Evolutionary conservation across 1,140 invertebrate genomes (phyloP).

Genomic region (Tetraneura akinire): DNA sequence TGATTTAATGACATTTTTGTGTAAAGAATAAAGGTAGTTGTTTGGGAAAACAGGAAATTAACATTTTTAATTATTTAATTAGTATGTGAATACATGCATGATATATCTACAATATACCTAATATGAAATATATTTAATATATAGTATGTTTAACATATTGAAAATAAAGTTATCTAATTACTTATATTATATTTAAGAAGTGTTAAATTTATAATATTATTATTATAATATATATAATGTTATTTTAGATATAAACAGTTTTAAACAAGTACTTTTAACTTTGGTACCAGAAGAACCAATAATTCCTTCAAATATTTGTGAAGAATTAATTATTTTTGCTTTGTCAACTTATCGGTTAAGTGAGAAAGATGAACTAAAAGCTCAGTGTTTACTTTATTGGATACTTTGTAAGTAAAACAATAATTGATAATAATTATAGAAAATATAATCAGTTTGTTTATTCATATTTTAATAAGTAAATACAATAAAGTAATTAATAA

Average conservation of each 20-base stretch:
- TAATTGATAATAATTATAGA: no score
- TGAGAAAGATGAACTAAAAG: slow-evolving; percentile 2
- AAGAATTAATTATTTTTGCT: slow-evolving; percentile 30
- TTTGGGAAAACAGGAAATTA: no score
- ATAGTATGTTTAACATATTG: no score
- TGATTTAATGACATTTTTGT: no score
- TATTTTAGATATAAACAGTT: slow-evolving; percentile 16
- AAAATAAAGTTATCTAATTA: neutral
- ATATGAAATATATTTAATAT: no score
- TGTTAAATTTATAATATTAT: neutral
- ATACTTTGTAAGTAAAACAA: slow-evolving; percentile 41
- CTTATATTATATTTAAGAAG: neutral
- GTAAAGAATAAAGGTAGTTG: no score
- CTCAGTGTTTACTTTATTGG: slow-evolving; percentile 22
- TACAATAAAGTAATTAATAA: no score
- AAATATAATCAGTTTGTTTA: no score
- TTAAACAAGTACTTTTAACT: slow-evolving; percentile 30
- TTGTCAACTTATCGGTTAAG: slow-evolving; percentile 18
- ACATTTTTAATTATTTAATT: no score
- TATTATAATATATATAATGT: neutral
- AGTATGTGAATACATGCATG: no score
- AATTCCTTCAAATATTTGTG: slow-evolving; percentile 27
- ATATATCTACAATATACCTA: no score
- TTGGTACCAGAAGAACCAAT: slow-evolving; percentile 40
- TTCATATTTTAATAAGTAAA: no score